These are phyloP conservation scores for Hycleus phaleratus DNA, from an alignment of 1,140 invertebrate species.

Conservation along the genomic window DNA sequence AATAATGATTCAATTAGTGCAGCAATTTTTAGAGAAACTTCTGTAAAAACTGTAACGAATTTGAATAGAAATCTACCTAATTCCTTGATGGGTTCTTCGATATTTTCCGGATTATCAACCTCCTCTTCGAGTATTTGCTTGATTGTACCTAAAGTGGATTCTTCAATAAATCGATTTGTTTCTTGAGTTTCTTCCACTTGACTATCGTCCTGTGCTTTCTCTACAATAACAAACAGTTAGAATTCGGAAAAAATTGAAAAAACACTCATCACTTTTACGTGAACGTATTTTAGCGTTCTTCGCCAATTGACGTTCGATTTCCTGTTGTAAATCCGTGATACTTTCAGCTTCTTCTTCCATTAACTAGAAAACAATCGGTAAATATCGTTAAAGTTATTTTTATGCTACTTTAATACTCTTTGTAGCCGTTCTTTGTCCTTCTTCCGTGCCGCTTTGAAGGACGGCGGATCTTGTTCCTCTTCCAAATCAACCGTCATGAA, in stretches of 20 bases:
- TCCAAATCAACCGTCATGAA: conserved; percentile 96
- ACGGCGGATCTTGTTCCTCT: conserved; percentile 93
- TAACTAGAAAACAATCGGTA: conserved; percentile 35
- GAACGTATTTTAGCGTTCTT: conserved; percentile 43
- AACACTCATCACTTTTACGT: too few species aligned
- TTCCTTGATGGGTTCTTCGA: conserved; percentile 10
- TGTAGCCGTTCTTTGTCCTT: conserved; percentile 76
- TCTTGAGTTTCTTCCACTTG: conserved; percentile 10
- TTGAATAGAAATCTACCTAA: conserved; percentile 15
- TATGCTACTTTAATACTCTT: conserved; percentile 46
- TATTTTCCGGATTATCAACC: conserved; percentile 12
- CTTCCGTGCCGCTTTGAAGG: conserved; percentile 81
- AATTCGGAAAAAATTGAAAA: too few species aligned
- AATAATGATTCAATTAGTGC: too few species aligned
- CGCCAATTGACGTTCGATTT: conserved; percentile 70
- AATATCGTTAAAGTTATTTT: neutral
- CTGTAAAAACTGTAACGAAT: neutral
- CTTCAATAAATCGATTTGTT: conserved; percentile 45
- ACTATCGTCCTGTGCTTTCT: neutral
- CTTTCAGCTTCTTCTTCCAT: conserved; percentile 58
- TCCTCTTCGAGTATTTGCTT: conserved; percentile 25
- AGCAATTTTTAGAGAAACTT: too few species aligned
- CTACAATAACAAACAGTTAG: conserved; percentile 3
- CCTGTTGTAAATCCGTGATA: conserved; percentile 60
- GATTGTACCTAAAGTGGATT: conserved; percentile 51